Percentiles rank a stretch among this genome's conserved stretches.
These are phyloP conservation scores for Luperina testacea DNA, from an alignment of 2,888 invertebrate genomes.

Conservation along the genomic window DNA sequence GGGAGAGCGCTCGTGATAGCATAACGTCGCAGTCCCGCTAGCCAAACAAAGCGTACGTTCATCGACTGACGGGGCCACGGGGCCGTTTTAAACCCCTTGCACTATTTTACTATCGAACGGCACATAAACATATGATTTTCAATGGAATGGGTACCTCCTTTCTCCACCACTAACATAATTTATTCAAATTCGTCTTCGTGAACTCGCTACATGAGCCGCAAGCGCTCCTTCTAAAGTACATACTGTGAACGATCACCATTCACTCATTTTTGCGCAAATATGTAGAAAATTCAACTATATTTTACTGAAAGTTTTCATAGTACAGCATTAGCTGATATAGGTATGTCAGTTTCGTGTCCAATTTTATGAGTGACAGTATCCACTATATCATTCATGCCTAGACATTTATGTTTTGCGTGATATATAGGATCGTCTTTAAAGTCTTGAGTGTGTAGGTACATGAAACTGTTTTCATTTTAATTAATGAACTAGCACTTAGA, in stretches of 20 bases:
- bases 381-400: conserved; percentile 41
- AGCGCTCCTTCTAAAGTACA: conserved; percentile 30
- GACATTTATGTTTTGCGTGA: conserved; percentile 21
- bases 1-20: conserved; percentile 67
- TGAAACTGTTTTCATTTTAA: conserved; percentile 13
- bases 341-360: conserved; percentile 31
- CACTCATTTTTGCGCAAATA: conserved; percentile 28
- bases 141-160: conserved; percentile 38
- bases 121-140: conserved; percentile 33
- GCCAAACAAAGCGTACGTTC: conserved; percentile 78
- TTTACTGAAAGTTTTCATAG: conserved; percentile 31
- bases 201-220: conserved; percentile 33
- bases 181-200: conserved; percentile 48
- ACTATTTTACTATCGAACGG: conserved; percentile 32
- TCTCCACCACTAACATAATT: conserved; percentile 46
- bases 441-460: neutral
- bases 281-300: conserved; percentile 30
- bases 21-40: conserved; percentile 77
- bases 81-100: conserved; percentile 37
- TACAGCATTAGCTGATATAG: conserved; percentile 13
- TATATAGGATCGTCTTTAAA: conserved; percentile 21
- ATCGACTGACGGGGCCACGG: conserved; percentile 63
- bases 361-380: conserved; percentile 40
- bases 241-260: conserved; percentile 21
- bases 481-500: neutral